Conservation (phyloP, 2,888 invertebrate species). For the Gerris lacustris region DNA sequence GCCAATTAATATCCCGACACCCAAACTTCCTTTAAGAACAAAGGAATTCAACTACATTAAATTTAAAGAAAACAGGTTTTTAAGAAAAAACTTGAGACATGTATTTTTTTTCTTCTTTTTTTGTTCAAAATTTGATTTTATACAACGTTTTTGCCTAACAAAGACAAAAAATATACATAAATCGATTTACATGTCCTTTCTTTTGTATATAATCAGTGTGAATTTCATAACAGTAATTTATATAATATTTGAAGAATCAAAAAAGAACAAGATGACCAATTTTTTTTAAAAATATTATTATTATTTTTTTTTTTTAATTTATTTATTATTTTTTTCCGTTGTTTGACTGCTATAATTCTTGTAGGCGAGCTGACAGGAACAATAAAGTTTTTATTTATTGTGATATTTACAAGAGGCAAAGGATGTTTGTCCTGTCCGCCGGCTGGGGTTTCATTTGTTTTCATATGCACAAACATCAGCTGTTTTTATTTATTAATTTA, state of each 20-base stretch:
- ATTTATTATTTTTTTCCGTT: not conserved
- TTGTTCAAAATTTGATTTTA: not conserved
- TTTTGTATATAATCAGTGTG: conserved; percentile 3
- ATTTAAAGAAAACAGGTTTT: not conserved
- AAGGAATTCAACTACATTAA: not conserved
- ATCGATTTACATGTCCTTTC: not conserved
- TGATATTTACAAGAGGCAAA: not conserved
- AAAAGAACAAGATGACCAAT: conserved; percentile 3
- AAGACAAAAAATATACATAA: not conserved
- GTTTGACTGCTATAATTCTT: not conserved
- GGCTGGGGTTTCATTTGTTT: not conserved
- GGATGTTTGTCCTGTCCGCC: not conserved
- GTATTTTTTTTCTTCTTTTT: not conserved
- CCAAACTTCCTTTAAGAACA: too few relatives aligned
- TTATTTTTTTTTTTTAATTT: not conserved
- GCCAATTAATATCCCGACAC: too few relatives aligned
- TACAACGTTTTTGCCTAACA: not conserved
- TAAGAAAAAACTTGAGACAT: not conserved
- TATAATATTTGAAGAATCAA: conserved; percentile 1
- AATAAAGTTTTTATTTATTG: not conserved
- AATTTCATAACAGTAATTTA: conserved; percentile 5
- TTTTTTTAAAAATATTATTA: not conserved
- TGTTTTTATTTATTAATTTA: not conserved
- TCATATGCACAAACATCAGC: not conserved
- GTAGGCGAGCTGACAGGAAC: not conserved